phyloP scores from a whole-genome alignment of 2,113 vertebrate species.

The Aptenodytes forsteri region DNA sequence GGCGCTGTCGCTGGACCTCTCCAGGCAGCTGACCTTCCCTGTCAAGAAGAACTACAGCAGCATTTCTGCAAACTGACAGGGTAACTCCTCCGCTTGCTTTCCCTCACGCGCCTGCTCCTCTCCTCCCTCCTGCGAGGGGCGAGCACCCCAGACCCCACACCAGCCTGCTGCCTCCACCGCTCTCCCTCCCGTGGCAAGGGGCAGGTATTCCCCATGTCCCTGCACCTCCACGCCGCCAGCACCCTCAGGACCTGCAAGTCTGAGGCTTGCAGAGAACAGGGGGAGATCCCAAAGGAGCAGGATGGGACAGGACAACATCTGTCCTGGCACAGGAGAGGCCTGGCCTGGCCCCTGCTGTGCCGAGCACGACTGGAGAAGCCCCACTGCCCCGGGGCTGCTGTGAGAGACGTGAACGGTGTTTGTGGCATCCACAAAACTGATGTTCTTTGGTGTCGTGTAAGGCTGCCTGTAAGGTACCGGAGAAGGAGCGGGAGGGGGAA shows the following conservation, averaged over 20 bases:
- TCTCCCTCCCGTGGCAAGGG: rapidly evolving
- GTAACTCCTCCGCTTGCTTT: slow-evolving; percentile 29
- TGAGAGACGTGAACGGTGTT: rapidly evolving
- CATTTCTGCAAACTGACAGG: slow-evolving; percentile 72
- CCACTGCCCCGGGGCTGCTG: neutral
- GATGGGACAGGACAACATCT: neutral
- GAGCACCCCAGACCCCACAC: neutral
- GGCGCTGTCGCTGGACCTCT: slow-evolving; percentile 59
- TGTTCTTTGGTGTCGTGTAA: rapidly evolving
- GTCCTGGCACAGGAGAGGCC: neutral
- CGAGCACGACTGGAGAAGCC: neutral
- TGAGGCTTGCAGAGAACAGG: neutral
- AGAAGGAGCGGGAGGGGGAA: neutral
- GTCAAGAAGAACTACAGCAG: slow-evolving; percentile 79
- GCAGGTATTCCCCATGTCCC: neutral
- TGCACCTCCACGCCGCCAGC: neutral
- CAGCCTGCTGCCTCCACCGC: neutral
- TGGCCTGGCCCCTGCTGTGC: neutral
- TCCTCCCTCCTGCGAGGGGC: neutral
- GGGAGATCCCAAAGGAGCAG: neutral
- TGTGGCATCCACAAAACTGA: neutral
- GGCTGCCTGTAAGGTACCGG: neutral
- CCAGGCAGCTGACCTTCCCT: slow-evolving; percentile 59
- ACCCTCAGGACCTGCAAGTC: too few species aligned
- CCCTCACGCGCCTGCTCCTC: neutral